Evolutionary conservation across 2,113 vertebrate genomes (phyloP).

Genomic region (Lagopus muta): DNA sequence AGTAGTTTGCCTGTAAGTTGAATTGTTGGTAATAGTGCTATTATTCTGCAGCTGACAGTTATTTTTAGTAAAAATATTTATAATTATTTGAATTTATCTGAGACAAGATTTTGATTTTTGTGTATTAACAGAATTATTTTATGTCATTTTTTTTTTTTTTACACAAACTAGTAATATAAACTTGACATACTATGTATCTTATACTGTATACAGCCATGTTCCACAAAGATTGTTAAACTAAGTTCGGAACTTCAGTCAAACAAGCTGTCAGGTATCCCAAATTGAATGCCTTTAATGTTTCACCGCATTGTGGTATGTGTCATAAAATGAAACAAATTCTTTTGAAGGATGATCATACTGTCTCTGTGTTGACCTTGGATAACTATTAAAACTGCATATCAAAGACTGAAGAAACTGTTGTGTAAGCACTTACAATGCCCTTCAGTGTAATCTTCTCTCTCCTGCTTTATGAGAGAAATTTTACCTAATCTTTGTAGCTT

Average conservation of each 20-base stretch:
- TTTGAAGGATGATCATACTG: slow-evolving; percentile 3
- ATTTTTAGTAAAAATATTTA: slow-evolving; percentile 36
- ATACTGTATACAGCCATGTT: neutral
- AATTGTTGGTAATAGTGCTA: neutral
- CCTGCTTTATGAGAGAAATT: neutral
- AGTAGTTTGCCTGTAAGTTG: neutral
- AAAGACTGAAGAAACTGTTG: slow-evolving; percentile 13
- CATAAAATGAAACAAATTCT: slow-evolving; percentile 4
- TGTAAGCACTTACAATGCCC: neutral
- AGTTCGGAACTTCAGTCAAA: slow-evolving; percentile 8
- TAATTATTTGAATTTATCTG: neutral
- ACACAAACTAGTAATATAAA: neutral
- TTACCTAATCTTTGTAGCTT: slow-evolving; percentile 30
- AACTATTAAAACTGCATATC: slow-evolving; percentile 43
- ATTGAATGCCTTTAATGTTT: slow-evolving; percentile 22
- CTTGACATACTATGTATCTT: neutral
- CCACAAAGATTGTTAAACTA: neutral
- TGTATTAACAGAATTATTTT: slow-evolving; percentile 9
- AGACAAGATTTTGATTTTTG: neutral
- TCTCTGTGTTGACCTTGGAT: slow-evolving; percentile 1
- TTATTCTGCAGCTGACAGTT: neutral
- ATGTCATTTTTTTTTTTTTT: slow-evolving; percentile 14
- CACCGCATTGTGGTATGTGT: neutral
- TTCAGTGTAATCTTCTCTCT: slow-evolving; percentile 20
- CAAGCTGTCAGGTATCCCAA: slow-evolving; percentile 20